phyloP scores from a whole-genome alignment of 1,140 invertebrate genomes.

The Lordiphosa clarofinis region DNA sequence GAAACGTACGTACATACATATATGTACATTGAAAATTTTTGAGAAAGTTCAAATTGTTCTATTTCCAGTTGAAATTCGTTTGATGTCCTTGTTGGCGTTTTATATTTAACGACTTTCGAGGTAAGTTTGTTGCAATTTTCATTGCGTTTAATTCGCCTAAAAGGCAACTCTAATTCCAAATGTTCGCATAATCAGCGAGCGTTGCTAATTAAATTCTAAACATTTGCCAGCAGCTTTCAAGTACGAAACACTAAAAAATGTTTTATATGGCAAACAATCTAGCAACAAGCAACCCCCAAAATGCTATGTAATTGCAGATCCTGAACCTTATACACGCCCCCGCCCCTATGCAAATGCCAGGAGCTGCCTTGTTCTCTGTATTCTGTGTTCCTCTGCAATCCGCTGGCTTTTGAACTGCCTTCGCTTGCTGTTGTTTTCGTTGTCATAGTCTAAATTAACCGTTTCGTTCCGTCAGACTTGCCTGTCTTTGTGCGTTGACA shows the following conservation, averaged over 20 bases:
- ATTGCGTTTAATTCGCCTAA: conserved; percentile 27
- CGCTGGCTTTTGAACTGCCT: conserved; percentile 54
- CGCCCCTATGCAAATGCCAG: conserved; percentile 70
- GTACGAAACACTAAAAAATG: conserved; percentile 60
- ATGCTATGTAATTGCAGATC: conserved; percentile 67
- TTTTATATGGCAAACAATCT: conserved; percentile 49
- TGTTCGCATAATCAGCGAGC: conserved; percentile 57
- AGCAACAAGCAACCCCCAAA: conserved; percentile 24
- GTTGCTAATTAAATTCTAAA: conserved; percentile 77
- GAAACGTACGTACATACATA: no score
- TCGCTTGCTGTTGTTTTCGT: conserved; percentile 39
- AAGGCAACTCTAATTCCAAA: conserved; percentile 40
- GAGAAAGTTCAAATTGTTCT: no score
- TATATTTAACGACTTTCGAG: conserved; percentile 2
- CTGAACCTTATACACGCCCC: conserved; percentile 35
- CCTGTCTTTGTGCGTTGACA: conserved; percentile 62
- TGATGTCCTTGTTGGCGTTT: conserved; percentile 1
- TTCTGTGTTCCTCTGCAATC: conserved; percentile 42
- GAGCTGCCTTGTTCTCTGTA: conserved; percentile 32
- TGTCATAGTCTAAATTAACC: conserved; percentile 71
- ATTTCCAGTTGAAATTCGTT: neutral
- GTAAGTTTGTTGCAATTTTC: conserved; percentile 30
- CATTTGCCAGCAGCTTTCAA: conserved; percentile 51
- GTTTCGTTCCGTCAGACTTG: conserved; percentile 71
- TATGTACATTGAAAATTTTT: no score